Evolutionary conservation across 2,888 invertebrate species (phyloP).

Genomic region (Stegana nigrithorax): DNA sequence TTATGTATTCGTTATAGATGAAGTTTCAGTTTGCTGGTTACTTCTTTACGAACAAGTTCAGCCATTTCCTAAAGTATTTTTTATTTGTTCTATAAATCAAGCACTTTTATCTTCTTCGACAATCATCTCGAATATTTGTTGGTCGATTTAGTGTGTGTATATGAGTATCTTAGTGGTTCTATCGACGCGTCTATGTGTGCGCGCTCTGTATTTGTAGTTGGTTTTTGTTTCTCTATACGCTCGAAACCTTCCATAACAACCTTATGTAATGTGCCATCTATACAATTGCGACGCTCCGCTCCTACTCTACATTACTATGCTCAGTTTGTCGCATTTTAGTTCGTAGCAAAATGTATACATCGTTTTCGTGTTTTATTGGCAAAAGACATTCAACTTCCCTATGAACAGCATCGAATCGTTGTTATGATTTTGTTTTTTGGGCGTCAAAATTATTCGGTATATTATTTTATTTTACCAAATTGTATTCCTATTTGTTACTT

Average conservation of each 20-base stretch:
- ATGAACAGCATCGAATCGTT: neutral
- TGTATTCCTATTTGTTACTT: constrained; percentile 3
- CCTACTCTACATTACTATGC: neutral
- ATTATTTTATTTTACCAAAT: neutral
- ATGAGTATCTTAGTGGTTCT: constrained; percentile 44
- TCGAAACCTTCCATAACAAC: constrained; percentile 17
- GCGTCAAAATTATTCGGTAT: neutral
- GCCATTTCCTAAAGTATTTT: neutral
- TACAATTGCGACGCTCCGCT: neutral
- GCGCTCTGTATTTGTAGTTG: constrained; percentile 28
- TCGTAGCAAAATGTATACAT: constrained; percentile 17
- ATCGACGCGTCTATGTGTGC: constrained; percentile 38
- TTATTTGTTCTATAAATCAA: constrained; percentile 18
- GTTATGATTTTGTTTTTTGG: neutral
- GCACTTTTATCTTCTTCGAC: constrained; percentile 18
- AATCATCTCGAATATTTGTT: constrained; percentile 5
- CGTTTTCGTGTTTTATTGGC: neutral
- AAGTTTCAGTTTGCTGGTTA: too few relatives aligned
- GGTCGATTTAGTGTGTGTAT: constrained; percentile 37
- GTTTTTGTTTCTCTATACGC: constrained; percentile 40
- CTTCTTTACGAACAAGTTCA: too few relatives aligned
- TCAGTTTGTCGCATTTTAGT: neutral
- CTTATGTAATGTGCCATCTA: constrained; percentile 20
- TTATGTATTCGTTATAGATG: too few relatives aligned
- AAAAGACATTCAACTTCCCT: constrained; percentile 8